Evolutionary conservation across 2,888 invertebrate species (phyloP).

Genomic region (Labia minor): DNA sequence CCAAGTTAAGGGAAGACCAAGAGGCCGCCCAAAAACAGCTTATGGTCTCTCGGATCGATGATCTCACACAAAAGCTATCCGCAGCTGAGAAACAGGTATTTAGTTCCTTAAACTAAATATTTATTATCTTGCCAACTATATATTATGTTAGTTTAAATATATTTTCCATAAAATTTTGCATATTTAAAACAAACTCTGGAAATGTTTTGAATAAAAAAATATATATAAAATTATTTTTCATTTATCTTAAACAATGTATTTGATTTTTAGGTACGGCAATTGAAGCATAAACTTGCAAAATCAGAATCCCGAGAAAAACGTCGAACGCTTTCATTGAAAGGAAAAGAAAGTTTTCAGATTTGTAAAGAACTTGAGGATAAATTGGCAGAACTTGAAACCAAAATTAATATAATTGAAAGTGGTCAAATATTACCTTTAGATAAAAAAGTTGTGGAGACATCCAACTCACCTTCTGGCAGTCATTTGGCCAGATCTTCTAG

Average conservation of each 20-base stretch:
- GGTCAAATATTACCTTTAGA: conserved; percentile 30
- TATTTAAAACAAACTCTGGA: background rate
- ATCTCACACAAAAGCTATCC: conserved; percentile 68
- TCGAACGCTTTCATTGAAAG: conserved; percentile 71
- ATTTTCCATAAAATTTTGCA: too few relatives aligned
- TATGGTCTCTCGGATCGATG: conserved; percentile 73
- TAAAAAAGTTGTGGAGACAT: background rate
- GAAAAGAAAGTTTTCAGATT: conserved; percentile 66
- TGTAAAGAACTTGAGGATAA: conserved; percentile 79
- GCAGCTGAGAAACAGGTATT: conserved; percentile 67
- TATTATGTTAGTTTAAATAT: too few relatives aligned
- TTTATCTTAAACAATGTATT: too few relatives aligned
- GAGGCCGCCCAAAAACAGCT: conserved; percentile 56
- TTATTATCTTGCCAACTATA: too few relatives aligned
- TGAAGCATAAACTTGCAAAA: conserved; percentile 70
- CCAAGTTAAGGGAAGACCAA: conserved; percentile 50
- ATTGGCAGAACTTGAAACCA: conserved; percentile 65
- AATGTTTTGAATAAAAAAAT: too few relatives aligned
- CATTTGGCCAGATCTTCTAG: conserved; percentile 28
- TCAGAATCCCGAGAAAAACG: conserved; percentile 66
- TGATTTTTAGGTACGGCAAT: conserved; percentile 42
- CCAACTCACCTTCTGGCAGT: background rate
- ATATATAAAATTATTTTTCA: too few relatives aligned
- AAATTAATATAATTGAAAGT: conserved; percentile 56
- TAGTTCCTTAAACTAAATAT: too few relatives aligned